A percentile compares a stretch with the other conserved stretches of the same genome.
These are phyloP conservation scores for Apis laboriosa DNA, from an alignment of 1,140 invertebrate species.

Conservation along the genomic window DNA sequence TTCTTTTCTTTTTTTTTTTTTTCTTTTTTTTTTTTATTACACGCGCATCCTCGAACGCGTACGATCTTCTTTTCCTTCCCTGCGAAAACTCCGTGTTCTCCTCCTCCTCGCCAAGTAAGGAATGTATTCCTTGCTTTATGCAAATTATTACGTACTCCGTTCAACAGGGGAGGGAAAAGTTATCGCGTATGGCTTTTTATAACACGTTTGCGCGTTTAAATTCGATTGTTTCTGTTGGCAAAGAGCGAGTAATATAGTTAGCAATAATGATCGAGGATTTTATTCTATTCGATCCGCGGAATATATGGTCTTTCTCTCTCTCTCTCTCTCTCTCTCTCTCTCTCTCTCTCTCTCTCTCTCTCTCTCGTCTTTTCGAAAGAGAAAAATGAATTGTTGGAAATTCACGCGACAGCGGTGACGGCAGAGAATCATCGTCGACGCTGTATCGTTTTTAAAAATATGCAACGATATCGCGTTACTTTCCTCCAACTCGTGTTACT, in stretches of 20 bases:
- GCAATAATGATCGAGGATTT: no score
- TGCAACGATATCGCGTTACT: constrained; percentile 34
- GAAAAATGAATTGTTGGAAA: neutral
- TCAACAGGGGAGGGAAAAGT: neutral
- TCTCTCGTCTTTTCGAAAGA: neutral
- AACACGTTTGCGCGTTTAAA: no score
- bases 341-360: no score
- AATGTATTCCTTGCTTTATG: neutral
- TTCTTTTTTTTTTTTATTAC: neutral
- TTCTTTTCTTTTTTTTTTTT: neutral
- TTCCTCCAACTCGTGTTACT: constrained; percentile 45
- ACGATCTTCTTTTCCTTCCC: neutral
- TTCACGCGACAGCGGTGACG: neutral
- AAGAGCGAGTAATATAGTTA: no score
- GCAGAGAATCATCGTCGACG: constrained; percentile 7
- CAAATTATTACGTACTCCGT: neutral
- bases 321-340: no score
- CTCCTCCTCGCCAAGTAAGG: neutral
- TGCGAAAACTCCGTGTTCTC: neutral
- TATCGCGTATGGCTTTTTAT: no score
- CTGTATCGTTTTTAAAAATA: constrained; percentile 2
- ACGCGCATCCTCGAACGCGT: neutral
- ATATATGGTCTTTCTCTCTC: no score
- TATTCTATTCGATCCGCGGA: no score
- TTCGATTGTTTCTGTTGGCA: no score